Evolutionary conservation across 2,888 invertebrate species (phyloP).

Genomic region (Torymus aiolomorphi): DNA sequence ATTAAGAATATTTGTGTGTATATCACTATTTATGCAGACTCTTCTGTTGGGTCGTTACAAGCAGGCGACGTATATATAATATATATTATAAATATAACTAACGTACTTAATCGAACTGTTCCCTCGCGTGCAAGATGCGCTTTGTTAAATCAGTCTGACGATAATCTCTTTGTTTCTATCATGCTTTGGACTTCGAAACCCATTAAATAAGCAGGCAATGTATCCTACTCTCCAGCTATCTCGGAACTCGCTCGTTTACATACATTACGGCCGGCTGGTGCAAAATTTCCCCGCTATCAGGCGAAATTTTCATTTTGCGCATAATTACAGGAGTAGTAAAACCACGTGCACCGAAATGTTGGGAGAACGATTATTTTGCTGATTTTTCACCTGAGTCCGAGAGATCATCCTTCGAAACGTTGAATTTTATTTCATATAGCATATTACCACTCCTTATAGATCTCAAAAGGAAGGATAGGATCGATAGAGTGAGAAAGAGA

Average conservation of each 20-base stretch:
- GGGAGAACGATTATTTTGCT: background rate
- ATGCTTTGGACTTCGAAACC: conserved; percentile 32
- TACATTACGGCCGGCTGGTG: background rate
- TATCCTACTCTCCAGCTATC: conserved; percentile 23
- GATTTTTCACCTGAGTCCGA: background rate
- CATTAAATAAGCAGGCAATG: conserved; percentile 34
- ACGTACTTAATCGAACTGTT: conserved; percentile 52
- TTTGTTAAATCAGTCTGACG: conserved; percentile 54
- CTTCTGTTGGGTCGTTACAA: conserved; percentile 50
- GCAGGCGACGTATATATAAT: conserved; percentile 44
- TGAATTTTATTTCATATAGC: conserved; percentile 7
- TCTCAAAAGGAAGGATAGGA: conserved; percentile 23
- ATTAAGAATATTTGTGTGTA: conserved; percentile 47
- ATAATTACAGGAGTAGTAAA: background rate
- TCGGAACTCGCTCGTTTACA: conserved; percentile 22
- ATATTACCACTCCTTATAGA: background rate
- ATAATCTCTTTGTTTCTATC: conserved; percentile 54
- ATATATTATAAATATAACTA: conserved; percentile 47
- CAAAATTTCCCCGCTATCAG: background rate
- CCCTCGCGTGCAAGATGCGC: conserved; percentile 53
- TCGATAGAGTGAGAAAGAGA: conserved; percentile 39
- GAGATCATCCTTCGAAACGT: conserved; percentile 26
- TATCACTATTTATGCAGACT: conserved; percentile 53
- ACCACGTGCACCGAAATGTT: background rate
- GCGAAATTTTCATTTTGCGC: conserved; percentile 10